A percentile compares a stretch with the other conserved stretches of the same genome.
phyloP scores from a whole-genome alignment of 2,888 invertebrate species.

The Smittia aterrima region DNA sequence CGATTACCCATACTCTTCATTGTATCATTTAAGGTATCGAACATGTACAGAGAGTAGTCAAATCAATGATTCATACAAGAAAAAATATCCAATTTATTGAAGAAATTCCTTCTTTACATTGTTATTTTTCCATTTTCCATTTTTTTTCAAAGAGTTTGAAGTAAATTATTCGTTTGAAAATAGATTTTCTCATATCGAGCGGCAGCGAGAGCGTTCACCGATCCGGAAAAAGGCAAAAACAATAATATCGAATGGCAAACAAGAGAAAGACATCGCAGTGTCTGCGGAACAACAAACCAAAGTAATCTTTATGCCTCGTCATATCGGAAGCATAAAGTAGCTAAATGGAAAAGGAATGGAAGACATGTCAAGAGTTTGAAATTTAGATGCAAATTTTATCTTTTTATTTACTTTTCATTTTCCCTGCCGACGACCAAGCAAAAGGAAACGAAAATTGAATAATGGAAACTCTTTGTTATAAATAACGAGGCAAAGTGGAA shows the following conservation, averaged over 20 bases:
- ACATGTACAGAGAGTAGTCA: neutral
- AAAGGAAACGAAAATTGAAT: neutral
- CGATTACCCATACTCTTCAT: no score
- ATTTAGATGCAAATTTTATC: conserved; percentile 21
- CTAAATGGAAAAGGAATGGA: neutral
- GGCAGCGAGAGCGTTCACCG: no score
- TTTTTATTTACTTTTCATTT: conserved; percentile 7
- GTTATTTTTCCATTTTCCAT: neutral
- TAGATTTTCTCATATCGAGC: conserved; percentile 4
- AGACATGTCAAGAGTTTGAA: neutral
- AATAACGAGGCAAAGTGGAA: neutral
- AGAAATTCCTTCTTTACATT: neutral
- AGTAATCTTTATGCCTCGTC: no score
- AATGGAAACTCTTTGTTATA: neutral
- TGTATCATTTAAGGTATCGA: neutral
- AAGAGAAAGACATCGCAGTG: neutral
- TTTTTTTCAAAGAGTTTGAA: neutral
- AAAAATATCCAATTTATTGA: neutral
- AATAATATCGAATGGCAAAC: neutral
- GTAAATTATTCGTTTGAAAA: conserved; percentile 31
- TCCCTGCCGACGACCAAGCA: neutral
- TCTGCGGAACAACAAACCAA: neutral
- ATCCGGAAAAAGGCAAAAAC: neutral
- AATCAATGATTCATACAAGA: neutral
- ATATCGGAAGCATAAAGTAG: neutral